Conservation (phyloP, 1,140 invertebrate species). For the Mamestra configurata region DNA sequence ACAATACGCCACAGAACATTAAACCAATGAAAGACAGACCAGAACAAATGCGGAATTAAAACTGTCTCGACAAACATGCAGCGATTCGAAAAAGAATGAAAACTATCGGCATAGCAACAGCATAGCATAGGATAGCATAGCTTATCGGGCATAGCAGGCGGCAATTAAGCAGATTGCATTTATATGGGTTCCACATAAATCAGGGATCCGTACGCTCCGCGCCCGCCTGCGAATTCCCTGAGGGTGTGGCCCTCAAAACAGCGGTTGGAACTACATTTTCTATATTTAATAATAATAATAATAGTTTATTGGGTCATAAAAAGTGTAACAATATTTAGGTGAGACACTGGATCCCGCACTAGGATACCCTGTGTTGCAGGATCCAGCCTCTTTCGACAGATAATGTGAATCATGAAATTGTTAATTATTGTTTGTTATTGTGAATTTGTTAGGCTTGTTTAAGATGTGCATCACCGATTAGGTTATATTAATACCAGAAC, state of each 20-base stretch:
- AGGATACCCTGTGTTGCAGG: too few relatives aligned
- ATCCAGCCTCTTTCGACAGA: too few relatives aligned
- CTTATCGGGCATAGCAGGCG: slow-evolving; percentile 59
- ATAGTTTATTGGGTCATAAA: too few relatives aligned
- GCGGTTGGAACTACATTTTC: slow-evolving; percentile 36
- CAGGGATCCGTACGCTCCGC: slow-evolving; percentile 68
- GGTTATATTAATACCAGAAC: too few relatives aligned
- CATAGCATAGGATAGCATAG: slow-evolving; percentile 6
- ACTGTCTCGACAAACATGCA: slow-evolving; percentile 11
- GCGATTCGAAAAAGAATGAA: slow-evolving; percentile 41
- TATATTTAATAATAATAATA: not conserved
- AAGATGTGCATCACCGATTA: too few relatives aligned
- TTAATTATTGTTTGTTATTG: too few relatives aligned
- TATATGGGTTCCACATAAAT: slow-evolving; percentile 68
- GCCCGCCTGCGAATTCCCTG: slow-evolving; percentile 67
- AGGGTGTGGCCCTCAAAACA: slow-evolving; percentile 54
- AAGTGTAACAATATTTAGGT: too few relatives aligned
- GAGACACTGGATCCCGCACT: too few relatives aligned
- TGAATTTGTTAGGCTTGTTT: too few relatives aligned
- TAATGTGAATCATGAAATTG: too few relatives aligned
- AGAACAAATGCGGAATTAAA: slow-evolving; percentile 1
- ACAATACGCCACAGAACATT: too few relatives aligned
- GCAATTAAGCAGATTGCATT: slow-evolving; percentile 72
- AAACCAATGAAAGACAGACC: too few relatives aligned
- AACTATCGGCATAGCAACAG: slow-evolving; percentile 33